These are phyloP conservation scores for Mythimna ferrago DNA, from an alignment of 2,888 invertebrate genomes.

Conservation along the genomic window DNA sequence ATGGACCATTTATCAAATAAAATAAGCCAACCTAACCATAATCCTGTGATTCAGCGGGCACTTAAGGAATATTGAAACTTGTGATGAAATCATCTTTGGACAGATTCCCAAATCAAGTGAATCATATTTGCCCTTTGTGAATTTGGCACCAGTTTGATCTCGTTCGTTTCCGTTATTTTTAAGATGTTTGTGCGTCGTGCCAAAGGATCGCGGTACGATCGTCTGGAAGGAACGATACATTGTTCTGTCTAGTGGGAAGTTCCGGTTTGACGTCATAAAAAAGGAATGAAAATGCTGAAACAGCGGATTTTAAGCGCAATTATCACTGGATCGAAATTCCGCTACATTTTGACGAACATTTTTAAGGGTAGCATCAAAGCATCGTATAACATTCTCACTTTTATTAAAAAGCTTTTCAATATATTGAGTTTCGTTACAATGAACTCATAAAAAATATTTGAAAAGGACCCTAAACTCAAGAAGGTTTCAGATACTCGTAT, in stretches of 20 bases:
- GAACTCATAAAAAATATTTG: slow-evolving; percentile 61
- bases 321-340: slow-evolving; percentile 23
- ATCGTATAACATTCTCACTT: slow-evolving; percentile 25
- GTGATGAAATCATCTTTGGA: slow-evolving; percentile 60
- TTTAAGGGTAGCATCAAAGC: slow-evolving; percentile 36
- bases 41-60: slow-evolving; percentile 43
- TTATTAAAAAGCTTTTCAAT: slow-evolving; percentile 56
- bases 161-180: slow-evolving; percentile 60
- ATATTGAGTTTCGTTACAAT: slow-evolving; percentile 63
- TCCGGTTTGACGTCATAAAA: slow-evolving; percentile 47
- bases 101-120: slow-evolving; percentile 61
- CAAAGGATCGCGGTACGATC: slow-evolving; percentile 57
- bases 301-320: slow-evolving; percentile 31
- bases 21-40: slow-evolving; percentile 14
- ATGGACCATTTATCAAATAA: not conserved
- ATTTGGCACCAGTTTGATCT: slow-evolving; percentile 64
- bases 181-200: slow-evolving; percentile 54
- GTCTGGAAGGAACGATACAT: slow-evolving; percentile 47
- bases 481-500: slow-evolving; percentile 81
- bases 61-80: slow-evolving; percentile 51
- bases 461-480: slow-evolving; percentile 70
- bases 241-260: slow-evolving; percentile 48
- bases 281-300: slow-evolving; percentile 33
- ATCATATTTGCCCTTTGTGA: slow-evolving; percentile 64
- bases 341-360: slow-evolving; percentile 26